Conservation (phyloP, 2,113 vertebrate species). For the Pogona vitticeps region DNA sequence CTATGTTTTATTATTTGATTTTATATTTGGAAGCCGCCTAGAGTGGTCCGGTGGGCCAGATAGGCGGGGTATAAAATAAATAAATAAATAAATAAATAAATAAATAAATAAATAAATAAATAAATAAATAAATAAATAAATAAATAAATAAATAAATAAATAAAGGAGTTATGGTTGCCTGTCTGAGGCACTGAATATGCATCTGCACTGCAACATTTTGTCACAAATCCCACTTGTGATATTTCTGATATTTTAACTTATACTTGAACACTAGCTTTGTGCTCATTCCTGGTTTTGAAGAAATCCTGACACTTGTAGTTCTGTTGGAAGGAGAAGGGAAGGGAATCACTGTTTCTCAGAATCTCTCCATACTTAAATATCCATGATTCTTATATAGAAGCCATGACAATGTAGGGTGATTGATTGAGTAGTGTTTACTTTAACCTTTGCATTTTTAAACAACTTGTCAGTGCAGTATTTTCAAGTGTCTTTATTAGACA, state of each 20-base stretch:
- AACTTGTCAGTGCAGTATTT: neutral
- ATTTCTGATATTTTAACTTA: neutral
- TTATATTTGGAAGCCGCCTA: no score
- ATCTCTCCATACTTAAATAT: neutral
- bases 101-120: no score
- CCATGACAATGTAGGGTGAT: neutral
- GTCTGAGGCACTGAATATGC: neutral
- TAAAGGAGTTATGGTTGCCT: neutral
- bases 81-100: no score
- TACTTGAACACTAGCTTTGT: neutral
- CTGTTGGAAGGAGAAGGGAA: no score
- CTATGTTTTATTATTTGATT: no score
- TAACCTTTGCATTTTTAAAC: neutral
- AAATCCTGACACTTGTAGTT: neutral
- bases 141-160: no score
- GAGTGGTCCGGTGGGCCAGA: no score
- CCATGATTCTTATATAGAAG: neutral
- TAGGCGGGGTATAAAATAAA: no score
- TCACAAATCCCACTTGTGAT: neutral
- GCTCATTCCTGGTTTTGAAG: neutral
- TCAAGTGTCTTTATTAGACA: neutral
- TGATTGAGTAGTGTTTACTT: neutral
- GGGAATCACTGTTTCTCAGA: neutral
- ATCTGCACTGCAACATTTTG: no score
- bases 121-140: no score